Evolutionary conservation across 2,113 vertebrate species (phyloP), one percentile per base, ranked within the genome.

Genomic region (Crotalus tigris): DNA sequence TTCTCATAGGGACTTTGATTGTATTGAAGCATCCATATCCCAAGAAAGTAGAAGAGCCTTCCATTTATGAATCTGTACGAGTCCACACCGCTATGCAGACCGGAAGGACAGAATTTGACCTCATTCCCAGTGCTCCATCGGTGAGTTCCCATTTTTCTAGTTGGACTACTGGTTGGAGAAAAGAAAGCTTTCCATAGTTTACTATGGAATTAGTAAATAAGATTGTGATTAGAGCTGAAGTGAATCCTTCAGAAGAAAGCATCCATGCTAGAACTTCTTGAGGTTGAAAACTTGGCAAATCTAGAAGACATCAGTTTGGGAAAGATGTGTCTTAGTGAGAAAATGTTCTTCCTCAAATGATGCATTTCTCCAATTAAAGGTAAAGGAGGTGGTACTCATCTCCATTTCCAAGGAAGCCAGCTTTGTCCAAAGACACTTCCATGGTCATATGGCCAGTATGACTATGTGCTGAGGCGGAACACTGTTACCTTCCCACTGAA

Each of bases 21-120:
- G 96, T 98, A 5, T n/a, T 98, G 95, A 98, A 97, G 96, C 96
- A 97, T 91, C 99, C 99, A 0, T 99, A 99, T 92, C 99, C 99
- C 0, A 97, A 97, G 61, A 64, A 95, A 3, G 99, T 99, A 88
- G 99, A 99, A 93, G 99, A 99, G 85, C 99, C 99, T 0, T 98
- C 98, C 94, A 99, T 99, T 96, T 99, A 99, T 2, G 99, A 99
- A 93, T 99, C 99, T 0, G 98, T 99, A 23, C 97, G 98, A n/a
- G 99, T 99, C 92, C 99, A 99, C 97, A 99, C 99, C 0, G 99
- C 99, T 0, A 98, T 99, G 97, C 98, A 99, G 96, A 98, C 98
- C 0, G 99, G 99, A 26, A 98, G 97, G 75, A 98, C 98, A 0
- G 98, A 99, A 88, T 97, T 93, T 0, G 99, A 99, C 89, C 98